phyloP scores from a whole-genome alignment of 2,113 vertebrate species.

The Panthera tigris region DNA sequence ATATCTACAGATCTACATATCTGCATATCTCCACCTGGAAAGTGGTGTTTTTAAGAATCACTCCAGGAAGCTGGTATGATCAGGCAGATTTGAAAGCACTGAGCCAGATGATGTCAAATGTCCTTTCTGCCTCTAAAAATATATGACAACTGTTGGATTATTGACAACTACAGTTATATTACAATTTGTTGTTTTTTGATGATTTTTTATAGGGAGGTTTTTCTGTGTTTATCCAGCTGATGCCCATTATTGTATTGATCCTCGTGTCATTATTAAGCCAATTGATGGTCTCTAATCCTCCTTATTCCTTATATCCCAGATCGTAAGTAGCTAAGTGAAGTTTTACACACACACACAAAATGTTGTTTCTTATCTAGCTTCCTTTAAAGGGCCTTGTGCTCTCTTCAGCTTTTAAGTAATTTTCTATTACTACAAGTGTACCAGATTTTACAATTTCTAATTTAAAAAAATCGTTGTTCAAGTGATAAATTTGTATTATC shows the following conservation, averaged over 20 bases:
- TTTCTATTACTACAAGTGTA: not conserved
- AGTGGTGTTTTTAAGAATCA: not conserved
- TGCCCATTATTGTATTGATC: slow-evolving; percentile 97
- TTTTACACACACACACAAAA: not conserved
- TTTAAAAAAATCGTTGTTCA: slow-evolving; percentile 24
- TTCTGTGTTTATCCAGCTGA: slow-evolving; percentile 98
- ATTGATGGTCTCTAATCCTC: slow-evolving; percentile 96
- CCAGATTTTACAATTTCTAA: not conserved
- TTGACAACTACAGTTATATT: not conserved
- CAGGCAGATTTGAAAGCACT: not conserved
- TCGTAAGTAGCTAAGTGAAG: slow-evolving; percentile 87
- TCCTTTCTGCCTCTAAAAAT: slow-evolving; percentile 20
- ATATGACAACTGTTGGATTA: not conserved
- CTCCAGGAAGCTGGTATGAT: not conserved
- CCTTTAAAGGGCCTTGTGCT: not conserved
- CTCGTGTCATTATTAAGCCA: slow-evolving; percentile 97
- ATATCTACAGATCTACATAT: not conserved
- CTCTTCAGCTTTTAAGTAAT: not conserved
- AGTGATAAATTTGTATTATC: not conserved
- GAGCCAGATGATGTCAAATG: not conserved
- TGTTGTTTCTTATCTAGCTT: not conserved
- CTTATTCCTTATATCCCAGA: slow-evolving; percentile 95
- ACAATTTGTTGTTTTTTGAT: slow-evolving; percentile 45
- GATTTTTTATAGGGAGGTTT: slow-evolving; percentile 92
- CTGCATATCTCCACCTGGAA: not conserved